Percentiles rank a stretch among this genome's conserved stretches.
Conservation (phyloP, 2,797 vertebrate species). For the Poliocrania exsul region DNA sequence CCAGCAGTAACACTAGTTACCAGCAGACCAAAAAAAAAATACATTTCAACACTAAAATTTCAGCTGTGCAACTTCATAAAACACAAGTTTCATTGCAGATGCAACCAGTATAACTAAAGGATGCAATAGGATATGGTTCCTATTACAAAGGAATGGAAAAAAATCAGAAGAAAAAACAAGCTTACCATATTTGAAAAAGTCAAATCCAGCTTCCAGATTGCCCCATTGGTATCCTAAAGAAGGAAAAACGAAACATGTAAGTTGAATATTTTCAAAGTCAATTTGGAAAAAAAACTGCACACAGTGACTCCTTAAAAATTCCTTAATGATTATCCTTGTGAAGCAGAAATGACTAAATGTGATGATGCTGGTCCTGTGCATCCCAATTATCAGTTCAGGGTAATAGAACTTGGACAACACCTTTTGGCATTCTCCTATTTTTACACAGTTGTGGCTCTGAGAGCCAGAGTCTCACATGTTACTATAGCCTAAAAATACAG, state of each 20-base stretch:
- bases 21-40: not conserved
- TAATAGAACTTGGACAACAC: not conserved
- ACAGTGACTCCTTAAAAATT: not conserved
- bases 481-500: not conserved
- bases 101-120: not conserved
- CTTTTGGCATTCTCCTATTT: not conserved
- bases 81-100: not conserved
- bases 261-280: not conserved
- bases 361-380: not conserved
- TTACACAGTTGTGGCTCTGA: not conserved
- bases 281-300: not conserved
- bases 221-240: constrained; percentile 87
- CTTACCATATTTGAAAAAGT: constrained; percentile 90
- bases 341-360: not conserved
- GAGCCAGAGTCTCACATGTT: not conserved
- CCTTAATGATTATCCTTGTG: not conserved
- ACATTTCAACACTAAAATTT: not conserved
- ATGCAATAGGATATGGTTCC: not conserved
- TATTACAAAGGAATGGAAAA: not conserved
- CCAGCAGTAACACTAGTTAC: not conserved
- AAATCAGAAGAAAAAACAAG: constrained; percentile 6
- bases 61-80: not conserved
- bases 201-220: constrained; percentile 95
- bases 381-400: not conserved
- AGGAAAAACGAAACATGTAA: not conserved